These are phyloP conservation scores for Acrobasis repandana DNA, from an alignment of 2,888 invertebrate species.

Conservation along the genomic window DNA sequence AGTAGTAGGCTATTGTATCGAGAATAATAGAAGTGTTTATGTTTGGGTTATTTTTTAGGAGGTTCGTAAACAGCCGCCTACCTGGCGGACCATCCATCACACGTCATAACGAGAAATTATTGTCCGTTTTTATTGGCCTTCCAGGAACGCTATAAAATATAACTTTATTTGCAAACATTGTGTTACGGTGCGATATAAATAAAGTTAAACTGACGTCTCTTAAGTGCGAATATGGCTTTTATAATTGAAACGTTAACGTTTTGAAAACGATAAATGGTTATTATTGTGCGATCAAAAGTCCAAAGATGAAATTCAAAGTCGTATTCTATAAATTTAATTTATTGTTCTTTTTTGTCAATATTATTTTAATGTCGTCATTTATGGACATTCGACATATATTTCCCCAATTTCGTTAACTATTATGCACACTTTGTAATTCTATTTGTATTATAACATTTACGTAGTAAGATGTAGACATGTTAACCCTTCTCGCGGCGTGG, in stretches of 20 bases:
- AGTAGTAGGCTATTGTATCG: conserved; percentile 67
- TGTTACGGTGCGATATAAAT: conserved; percentile 46
- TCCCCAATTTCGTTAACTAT: too few relatives aligned
- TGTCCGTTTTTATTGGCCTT: conserved; percentile 61
- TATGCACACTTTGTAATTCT: too few relatives aligned
- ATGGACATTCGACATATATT: too few relatives aligned
- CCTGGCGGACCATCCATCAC: conserved; percentile 76
- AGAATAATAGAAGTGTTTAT: conserved; percentile 75
- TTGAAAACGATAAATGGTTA: not conserved
- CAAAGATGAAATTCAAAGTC: not conserved
- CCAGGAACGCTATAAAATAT: conserved; percentile 54
- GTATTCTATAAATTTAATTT: not conserved
- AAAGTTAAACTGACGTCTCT: conserved; percentile 45
- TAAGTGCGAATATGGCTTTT: conserved; percentile 17
- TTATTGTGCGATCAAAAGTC: not conserved
- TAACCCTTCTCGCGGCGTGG: conserved; percentile 11
- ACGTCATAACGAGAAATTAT: conserved; percentile 72
- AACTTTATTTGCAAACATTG: conserved; percentile 78
- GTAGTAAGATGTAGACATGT: not conserved
- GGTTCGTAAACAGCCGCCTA: conserved; percentile 60
- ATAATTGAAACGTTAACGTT: conserved; percentile 1
- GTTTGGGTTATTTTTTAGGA: conserved; percentile 68
- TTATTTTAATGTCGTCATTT: too few relatives aligned
- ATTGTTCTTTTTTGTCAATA: too few relatives aligned
- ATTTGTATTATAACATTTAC: not conserved